Evolutionary conservation across 2,888 invertebrate genomes (phyloP).

Genomic region (Nephrocerus scutellatus): DNA sequence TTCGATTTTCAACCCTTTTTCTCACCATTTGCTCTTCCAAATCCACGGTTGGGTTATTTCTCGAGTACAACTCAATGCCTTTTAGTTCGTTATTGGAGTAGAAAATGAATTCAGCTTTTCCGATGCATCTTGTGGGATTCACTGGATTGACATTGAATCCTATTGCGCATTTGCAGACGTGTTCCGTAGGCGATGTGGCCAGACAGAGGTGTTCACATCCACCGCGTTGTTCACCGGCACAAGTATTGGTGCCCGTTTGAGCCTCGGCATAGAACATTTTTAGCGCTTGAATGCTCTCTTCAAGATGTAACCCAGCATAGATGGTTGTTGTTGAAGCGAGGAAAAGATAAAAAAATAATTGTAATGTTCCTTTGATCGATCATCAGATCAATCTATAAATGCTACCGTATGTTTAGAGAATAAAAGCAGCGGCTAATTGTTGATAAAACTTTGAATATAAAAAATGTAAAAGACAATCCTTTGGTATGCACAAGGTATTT

Average conservation of each 20-base stretch:
- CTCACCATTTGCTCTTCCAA: conserved; percentile 33
- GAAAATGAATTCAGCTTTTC: conserved; percentile 62
- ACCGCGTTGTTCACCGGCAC: conserved; percentile 50
- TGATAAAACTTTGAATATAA: no score
- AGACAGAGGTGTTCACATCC: conserved; percentile 71
- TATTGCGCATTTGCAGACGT: conserved; percentile 68
- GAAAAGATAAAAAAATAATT: no score
- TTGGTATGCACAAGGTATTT: no score
- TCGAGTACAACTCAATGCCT: conserved; percentile 50
- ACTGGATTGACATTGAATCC: conserved; percentile 56
- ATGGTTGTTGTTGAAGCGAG: no score
- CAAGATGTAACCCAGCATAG: no score
- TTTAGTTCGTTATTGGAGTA: conserved; percentile 75
- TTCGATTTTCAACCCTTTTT: conserved; percentile 8
- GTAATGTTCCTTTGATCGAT: no score
- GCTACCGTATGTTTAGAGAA: no score
- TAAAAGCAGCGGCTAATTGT: no score
- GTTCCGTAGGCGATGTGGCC: conserved; percentile 52
- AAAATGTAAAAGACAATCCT: no score
- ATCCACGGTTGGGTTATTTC: conserved; percentile 21
- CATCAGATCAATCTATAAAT: no score
- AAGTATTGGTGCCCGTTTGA: conserved; percentile 56
- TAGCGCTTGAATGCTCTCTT: conserved; percentile 59
- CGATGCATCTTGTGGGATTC: conserved; percentile 52
- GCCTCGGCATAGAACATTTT: conserved; percentile 64